Evolutionary conservation across 2,888 invertebrate species (phyloP), one percentile per base, ranked within the genome.

Genomic region (Lumbricus terrestris): DNA sequence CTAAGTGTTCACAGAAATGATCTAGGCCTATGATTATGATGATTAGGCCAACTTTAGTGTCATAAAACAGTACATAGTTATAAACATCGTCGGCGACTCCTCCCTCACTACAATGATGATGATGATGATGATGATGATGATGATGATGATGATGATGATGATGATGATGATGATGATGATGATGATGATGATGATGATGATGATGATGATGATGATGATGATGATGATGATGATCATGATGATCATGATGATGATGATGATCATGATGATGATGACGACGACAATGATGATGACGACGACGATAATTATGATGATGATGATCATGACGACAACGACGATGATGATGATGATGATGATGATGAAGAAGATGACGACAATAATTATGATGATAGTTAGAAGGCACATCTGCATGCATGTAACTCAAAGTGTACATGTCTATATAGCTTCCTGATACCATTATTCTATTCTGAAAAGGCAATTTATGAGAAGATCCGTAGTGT

Each of bases 251-350:
- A 33, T 54, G 82, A 54, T 69, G 54, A n/a, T 89, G 89, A 23
- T 89, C 4, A 47, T n/a, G 47, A 18, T 34, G 89, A 23, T 89
- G 89, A 82, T 34, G 89, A 20, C n/a, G 89, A 82, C 20, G 89
- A 29, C 82, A 82, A 82, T 82, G 89, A 34, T 69, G 89, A 82
- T 33, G 89, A 82, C 34, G 89, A 82, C 15, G 82, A 16, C 20
- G 54, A 16, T 82, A 82, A n/a, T n/a, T n/a, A 34, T 47, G 54
- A 34, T 82, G 89, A 16, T 42, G 69, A 47, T 69, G 89, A 47
- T 69, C 69, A 37, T 88, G 88, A 37, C 13, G 88, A 11, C 40
- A 40, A 37, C 40, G 88, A 37, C 20, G 88, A 37, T n/a, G 88
- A 37, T 40, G 88, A 37, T 88, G n/a, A 16, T 34, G 54, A 16